These are phyloP conservation scores for Vultur gryphus DNA, from an alignment of 2,797 vertebrate species.

Conservation along the genomic window DNA sequence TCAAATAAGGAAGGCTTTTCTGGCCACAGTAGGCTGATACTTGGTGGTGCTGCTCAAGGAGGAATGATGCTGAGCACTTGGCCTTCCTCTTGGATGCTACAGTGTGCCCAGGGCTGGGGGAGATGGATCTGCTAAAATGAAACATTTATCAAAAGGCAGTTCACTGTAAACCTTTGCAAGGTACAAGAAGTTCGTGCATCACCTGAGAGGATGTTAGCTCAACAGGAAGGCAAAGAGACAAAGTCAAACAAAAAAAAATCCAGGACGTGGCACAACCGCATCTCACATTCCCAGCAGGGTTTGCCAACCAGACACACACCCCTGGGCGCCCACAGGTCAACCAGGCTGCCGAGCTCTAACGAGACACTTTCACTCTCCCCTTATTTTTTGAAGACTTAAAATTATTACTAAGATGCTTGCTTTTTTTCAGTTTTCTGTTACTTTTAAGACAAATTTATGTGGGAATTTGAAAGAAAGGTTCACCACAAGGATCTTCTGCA, in stretches of 20 bases:
- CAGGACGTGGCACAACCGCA: not conserved
- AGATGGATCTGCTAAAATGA: not conserved
- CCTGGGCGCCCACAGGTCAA: not conserved
- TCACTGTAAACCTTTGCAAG: not conserved
- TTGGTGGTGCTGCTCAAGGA: not conserved
- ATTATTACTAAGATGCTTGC: not conserved
- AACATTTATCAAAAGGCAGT: not conserved
- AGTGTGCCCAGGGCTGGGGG: rapidly evolving
- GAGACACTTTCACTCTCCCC: not conserved
- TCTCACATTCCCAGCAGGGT: not conserved
- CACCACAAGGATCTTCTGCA: not conserved
- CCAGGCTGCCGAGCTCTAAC: rapidly evolving
- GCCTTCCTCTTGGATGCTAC: not conserved
- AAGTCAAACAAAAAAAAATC: not conserved
- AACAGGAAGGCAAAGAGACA: not conserved
- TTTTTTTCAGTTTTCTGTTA: not conserved
- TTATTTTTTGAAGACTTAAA: not conserved
- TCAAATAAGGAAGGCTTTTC: not conserved
- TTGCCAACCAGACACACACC: not conserved
- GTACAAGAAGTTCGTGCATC: not conserved
- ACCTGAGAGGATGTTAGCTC: not conserved
- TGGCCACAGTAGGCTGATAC: not conserved
- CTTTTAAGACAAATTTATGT: not conserved
- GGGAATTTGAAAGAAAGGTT: not conserved
- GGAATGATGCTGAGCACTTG: not conserved